Conservation (phyloP, 53 echinoderm and acorn worm genomes). For the Luidia sarsii region DNA sequence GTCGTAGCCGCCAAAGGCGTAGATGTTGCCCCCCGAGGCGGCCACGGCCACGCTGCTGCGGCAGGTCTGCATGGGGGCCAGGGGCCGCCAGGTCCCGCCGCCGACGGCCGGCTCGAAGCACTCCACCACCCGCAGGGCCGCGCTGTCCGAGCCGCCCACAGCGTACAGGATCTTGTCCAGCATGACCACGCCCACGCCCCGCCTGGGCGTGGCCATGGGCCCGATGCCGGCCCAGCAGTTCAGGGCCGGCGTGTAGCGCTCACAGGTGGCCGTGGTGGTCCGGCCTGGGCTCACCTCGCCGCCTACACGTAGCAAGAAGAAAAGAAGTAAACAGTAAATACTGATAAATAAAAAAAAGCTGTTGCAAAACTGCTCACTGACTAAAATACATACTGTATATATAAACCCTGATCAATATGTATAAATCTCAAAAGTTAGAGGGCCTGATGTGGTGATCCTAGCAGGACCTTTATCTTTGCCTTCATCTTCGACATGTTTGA, state of each 20-base stretch:
- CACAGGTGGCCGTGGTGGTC: slow-evolving; percentile 61
- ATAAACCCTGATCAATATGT: too few relatives aligned
- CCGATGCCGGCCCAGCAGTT: slow-evolving; percentile 86
- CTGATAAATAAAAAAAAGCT: too few relatives aligned
- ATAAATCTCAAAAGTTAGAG: too few relatives aligned
- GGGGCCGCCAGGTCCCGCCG: slow-evolving; percentile 65
- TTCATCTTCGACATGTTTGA: too few relatives aligned
- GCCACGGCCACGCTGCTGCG: slow-evolving; percentile 96
- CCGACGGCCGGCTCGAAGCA: slow-evolving; percentile 78
- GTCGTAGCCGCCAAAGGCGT: slow-evolving; percentile 96
- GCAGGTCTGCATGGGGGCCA: slow-evolving; percentile 76
- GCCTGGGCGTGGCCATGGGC: slow-evolving; percentile 79
- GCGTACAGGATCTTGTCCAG: slow-evolving; percentile 89
- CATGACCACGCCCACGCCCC: slow-evolving; percentile 80
- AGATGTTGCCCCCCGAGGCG: slow-evolving; percentile 73
- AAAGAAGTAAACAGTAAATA: background rate
- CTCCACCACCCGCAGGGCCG: slow-evolving; percentile 78
- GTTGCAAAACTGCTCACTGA: too few relatives aligned
- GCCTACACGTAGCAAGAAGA: slow-evolving; percentile 35
- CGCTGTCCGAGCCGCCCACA: slow-evolving; percentile 81
- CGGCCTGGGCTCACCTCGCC: slow-evolving; percentile 88
- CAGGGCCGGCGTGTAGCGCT: slow-evolving; percentile 86
- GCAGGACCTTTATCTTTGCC: too few relatives aligned
- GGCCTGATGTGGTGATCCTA: too few relatives aligned
- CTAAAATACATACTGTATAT: too few relatives aligned